These are phyloP conservation scores for Rotaria sp. DNA, from an alignment of 2,888 invertebrate genomes.

Conservation along the genomic window DNA sequence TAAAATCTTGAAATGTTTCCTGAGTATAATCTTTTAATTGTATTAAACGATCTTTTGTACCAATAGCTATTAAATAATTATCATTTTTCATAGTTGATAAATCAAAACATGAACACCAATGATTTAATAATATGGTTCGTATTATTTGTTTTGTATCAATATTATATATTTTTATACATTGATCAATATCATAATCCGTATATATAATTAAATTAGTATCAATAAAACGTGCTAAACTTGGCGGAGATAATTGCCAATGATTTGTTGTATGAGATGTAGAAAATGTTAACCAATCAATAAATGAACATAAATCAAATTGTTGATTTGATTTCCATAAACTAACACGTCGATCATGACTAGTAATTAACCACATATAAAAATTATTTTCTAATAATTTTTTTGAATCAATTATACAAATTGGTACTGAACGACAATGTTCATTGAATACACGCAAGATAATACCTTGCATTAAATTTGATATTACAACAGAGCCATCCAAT, in stretches of 20 bases:
- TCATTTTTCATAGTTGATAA: slow-evolving; percentile 42
- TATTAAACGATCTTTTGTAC: slow-evolving; percentile 48
- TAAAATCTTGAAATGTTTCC: slow-evolving; percentile 54
- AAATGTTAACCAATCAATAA: slow-evolving; percentile 52
- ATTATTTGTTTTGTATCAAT: slow-evolving; percentile 46
- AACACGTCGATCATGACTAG: slow-evolving; percentile 52
- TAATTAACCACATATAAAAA: slow-evolving; percentile 41
- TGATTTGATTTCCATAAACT: slow-evolving; percentile 55
- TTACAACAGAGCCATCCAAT: background rate
- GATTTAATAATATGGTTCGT: slow-evolving; percentile 49
- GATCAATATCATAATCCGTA: slow-evolving; percentile 22
- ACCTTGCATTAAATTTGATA: slow-evolving; percentile 6
- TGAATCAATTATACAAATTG: slow-evolving; percentile 6
- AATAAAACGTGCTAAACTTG: slow-evolving; percentile 36
- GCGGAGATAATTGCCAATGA: background rate
- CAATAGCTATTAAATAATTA: slow-evolving; percentile 28
- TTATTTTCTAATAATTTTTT: background rate
- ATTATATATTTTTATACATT: slow-evolving; percentile 30
- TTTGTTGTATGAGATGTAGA: background rate
- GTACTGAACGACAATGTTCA: background rate
- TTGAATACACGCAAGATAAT: background rate
- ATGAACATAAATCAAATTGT: slow-evolving; percentile 52
- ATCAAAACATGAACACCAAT: slow-evolving; percentile 51
- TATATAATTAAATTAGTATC: slow-evolving; percentile 27
- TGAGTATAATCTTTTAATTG: slow-evolving; percentile 54